Conservation (phyloP, 2,797 vertebrate species). For the Bucorvus abyssinicus region DNA sequence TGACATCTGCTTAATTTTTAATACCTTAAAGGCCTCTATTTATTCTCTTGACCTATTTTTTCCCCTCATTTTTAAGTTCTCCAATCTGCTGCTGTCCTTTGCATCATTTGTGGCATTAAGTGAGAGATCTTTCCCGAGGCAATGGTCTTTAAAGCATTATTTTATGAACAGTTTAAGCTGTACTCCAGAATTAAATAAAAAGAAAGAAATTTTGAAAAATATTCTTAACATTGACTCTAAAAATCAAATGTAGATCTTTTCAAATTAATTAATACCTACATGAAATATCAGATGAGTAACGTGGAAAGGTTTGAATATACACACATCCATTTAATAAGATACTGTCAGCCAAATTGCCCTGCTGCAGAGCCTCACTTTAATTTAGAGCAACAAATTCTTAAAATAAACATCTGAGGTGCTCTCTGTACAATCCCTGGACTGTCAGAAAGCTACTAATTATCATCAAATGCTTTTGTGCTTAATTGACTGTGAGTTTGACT, state of each 20-base stretch:
- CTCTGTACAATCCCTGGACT: not conserved
- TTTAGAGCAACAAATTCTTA: not conserved
- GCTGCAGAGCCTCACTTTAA: not conserved
- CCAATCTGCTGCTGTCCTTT: not conserved
- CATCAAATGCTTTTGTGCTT: constrained; percentile 11
- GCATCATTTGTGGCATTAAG: not conserved
- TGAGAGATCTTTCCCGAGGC: not conserved
- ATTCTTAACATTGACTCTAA: not conserved
- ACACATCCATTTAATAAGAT: not conserved
- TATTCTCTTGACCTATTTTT: not conserved
- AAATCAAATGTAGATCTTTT: not conserved
- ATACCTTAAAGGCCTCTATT: not conserved
- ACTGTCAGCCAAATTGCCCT: not conserved
- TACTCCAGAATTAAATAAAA: not conserved
- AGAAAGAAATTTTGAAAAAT: constrained; percentile 4
- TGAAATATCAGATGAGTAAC: not conserved
- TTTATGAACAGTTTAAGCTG: not conserved
- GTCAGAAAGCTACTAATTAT: constrained; percentile 21
- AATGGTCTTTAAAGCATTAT: not conserved
- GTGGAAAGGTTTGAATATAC: not conserved
- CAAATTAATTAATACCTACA: not conserved
- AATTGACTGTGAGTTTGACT: not conserved
- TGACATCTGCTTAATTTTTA: not conserved
- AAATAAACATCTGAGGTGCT: constrained; percentile 11
- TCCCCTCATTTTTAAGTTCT: not conserved